Percentiles rank a stretch among this genome's conserved stretches.
These are phyloP conservation scores for Drosophila borealis DNA, from an alignment of 2,888 invertebrate genomes.

Conservation along the genomic window DNA sequence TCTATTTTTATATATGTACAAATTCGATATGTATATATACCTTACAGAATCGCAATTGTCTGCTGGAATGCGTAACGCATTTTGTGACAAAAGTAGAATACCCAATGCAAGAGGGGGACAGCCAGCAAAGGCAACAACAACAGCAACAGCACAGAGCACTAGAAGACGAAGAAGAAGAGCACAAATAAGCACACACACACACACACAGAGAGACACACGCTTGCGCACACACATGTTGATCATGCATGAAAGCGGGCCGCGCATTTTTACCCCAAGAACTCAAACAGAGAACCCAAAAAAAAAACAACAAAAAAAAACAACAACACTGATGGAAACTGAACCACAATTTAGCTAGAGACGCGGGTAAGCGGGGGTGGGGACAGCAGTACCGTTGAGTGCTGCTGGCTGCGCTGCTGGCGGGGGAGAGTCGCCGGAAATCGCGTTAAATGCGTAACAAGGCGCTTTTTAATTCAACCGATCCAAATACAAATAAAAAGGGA, in stretches of 20 bases:
- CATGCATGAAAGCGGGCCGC: slow-evolving; percentile 69
- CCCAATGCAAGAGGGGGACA: slow-evolving; percentile 4
- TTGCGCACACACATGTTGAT: slow-evolving; percentile 71
- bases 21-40: not conserved
- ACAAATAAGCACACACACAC: slow-evolving; percentile 20
- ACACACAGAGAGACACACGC: slow-evolving; percentile 26
- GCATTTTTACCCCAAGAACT: slow-evolving; percentile 39
- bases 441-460: slow-evolving; percentile 80
- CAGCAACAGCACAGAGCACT: slow-evolving; percentile 6
- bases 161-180: slow-evolving; percentile 16
- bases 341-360: slow-evolving; percentile 4
- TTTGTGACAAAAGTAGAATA: slow-evolving; percentile 6
- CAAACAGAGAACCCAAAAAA: slow-evolving; percentile 2
- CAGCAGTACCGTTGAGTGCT: slow-evolving; percentile 1
- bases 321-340: slow-evolving; percentile 34
- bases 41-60: not conserved
- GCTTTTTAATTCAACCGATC: slow-evolving; percentile 74
- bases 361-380: not conserved
- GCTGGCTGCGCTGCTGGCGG: not conserved
- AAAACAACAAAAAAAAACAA: slow-evolving; percentile 1
- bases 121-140: slow-evolving; percentile 11
- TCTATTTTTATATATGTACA: too few species aligned
- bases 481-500: slow-evolving; percentile 65
- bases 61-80: not conserved
- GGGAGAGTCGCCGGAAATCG: slow-evolving; percentile 64